Evolutionary conservation across 2,888 invertebrate genomes (phyloP).

Genomic region (Julus scanicus): DNA sequence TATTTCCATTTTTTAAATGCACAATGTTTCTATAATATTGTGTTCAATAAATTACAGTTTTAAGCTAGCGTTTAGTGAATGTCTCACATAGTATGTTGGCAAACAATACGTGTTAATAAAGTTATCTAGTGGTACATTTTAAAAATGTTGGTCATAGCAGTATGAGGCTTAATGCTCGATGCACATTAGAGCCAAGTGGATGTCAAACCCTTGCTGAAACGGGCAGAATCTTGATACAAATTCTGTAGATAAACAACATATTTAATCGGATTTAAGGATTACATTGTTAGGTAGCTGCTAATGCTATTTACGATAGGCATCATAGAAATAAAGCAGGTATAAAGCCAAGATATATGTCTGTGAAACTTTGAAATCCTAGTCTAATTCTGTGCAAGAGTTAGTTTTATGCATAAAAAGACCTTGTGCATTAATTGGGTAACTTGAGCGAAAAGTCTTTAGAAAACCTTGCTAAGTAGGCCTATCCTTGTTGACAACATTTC

Average conservation of each 20-base stretch:
- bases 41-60: background rate
- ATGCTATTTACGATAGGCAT: slow-evolving; percentile 36
- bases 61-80: background rate
- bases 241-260: slow-evolving; percentile 40
- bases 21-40: no score
- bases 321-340: slow-evolving; percentile 30
- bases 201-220: slow-evolving; percentile 6
- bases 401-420: background rate
- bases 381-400: background rate
- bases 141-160: background rate
- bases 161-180: background rate
- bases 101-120: background rate
- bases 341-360: slow-evolving; percentile 8
- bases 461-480: background rate
- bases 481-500: background rate
- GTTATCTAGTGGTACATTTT: background rate
- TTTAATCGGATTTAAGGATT: slow-evolving; percentile 44
- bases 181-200: slow-evolving; percentile 1
- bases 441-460: background rate
- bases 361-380: background rate
- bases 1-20: no score
- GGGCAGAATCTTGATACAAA: slow-evolving; percentile 18
- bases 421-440: background rate
- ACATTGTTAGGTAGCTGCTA: slow-evolving; percentile 41
- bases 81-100: background rate